Evolutionary conservation across 2,113 vertebrate species (phyloP), one percentile per base, ranked within the genome.

Genomic region (Prochilodus magdalenae): DNA sequence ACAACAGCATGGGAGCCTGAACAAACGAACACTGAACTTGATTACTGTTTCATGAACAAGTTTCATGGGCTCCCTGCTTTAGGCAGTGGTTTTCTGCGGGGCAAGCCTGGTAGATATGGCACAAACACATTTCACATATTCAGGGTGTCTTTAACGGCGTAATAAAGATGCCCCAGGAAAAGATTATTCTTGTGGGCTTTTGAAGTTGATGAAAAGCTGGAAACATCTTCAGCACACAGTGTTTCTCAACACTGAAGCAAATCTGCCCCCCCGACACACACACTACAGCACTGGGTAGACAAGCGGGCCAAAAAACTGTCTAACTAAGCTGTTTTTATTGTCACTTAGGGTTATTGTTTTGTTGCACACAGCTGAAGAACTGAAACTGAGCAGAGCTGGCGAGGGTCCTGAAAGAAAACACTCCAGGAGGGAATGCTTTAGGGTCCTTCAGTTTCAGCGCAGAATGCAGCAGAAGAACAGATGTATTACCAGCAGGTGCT

Each of bases 21-120:
- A 73, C 44, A 73, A 62, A 84, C 40, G 40, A 44, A 59, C 73
- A 26, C 65, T 36, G n/a, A 40, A 36, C 6, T 40, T 67, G 65
- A 36, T 33, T 36, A n/a, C 66, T 44, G 66, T 70, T 44, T 44
- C 36, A 70, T 40, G 36, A 27, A n/a, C 33, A 44, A n/a, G 40
- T 70, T 70, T 70, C 66, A 70, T 44, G 33, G 12, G n/a, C 33
- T 70, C 15, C 11, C 33, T n/a, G 20, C 44, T 70, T 40, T n/a
- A 70, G 20, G 14, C 8, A 44, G 33, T 44, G 65, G 20, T 1
- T 33, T 67, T 67, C 16, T 16, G 53, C 14, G 2, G 49, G 5
- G 53, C 53, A 40, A 67, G n/a, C 33, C 18, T 44, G 22, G 44
- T 1, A 67, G 16, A 67, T 22, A 51, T 16, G 13, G 16, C 53